These are phyloP conservation scores for Megaleporinus macrocephalus DNA, from an alignment of 2,113 vertebrate species.

Conservation along the genomic window DNA sequence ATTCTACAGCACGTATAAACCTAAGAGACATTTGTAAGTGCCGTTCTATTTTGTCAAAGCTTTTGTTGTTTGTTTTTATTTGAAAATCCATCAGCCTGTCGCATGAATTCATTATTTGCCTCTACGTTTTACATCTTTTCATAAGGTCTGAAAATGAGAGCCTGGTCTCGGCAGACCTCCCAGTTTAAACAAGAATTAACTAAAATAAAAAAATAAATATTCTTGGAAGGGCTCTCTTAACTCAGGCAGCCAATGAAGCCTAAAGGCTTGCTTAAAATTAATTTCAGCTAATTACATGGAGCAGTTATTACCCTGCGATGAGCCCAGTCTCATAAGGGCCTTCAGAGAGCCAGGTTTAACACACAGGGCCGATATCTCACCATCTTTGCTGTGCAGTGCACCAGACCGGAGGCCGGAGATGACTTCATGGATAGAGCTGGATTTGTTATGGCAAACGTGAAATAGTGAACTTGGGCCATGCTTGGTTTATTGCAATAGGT, in stretches of 20 bases:
- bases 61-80: too few species aligned
- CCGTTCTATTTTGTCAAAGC: too few species aligned
- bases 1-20: too few species aligned
- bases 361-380: not conserved
- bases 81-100: too few species aligned
- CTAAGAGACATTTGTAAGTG: too few species aligned
- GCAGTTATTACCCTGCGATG: not conserved
- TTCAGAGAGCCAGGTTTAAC: not conserved
- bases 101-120: too few species aligned
- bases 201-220: not conserved
- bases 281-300: not conserved
- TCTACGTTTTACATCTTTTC: too few species aligned
- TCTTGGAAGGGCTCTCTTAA: not conserved
- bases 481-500: slow-evolving; percentile 5
- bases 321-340: not conserved
- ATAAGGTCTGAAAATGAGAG: too few species aligned
- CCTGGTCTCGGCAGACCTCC: too few species aligned
- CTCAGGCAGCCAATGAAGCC: not conserved
- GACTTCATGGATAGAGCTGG: not conserved
- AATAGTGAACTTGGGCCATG: not conserved
- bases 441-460: slow-evolving; percentile 17
- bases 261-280: not conserved
- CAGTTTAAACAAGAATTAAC: not conserved
- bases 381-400: not conserved
- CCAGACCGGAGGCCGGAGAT: not conserved